Evolutionary conservation across 2,888 invertebrate species (phyloP).

Genomic region (Drosophila histrio): DNA sequence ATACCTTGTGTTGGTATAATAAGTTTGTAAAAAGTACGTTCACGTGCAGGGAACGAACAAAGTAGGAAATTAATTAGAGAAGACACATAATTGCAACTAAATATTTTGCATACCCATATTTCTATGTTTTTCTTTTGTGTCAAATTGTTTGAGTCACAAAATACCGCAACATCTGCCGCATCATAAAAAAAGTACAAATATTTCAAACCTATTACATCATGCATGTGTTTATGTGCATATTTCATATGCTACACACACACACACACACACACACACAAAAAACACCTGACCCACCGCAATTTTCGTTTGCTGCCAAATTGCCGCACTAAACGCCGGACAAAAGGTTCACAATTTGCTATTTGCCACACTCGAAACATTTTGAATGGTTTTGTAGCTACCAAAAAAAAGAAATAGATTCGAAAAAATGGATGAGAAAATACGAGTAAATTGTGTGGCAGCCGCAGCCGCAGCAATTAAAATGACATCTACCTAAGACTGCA

Average conservation of each 20-base stretch:
- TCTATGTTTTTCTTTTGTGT: not conserved
- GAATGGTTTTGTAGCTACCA: conserved; percentile 38
- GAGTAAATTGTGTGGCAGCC: conserved; percentile 22
- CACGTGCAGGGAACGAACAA: conserved; percentile 43
- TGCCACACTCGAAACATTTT: conserved; percentile 16
- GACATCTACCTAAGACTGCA: conserved; percentile 12
- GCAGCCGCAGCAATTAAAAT: conserved; percentile 55
- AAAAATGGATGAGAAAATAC: conserved; percentile 6
- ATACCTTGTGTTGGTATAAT: too few relatives aligned
- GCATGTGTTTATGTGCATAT: conserved; percentile 55
- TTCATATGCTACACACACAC: conserved; percentile 13
- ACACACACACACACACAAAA: conserved; percentile 2
- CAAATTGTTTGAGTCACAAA: not conserved
- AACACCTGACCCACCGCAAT: conserved; percentile 48
- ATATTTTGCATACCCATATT: conserved; percentile 3
- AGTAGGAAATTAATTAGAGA: conserved; percentile 40
- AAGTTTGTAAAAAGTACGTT: too few relatives aligned
- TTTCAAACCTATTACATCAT: conserved; percentile 40
- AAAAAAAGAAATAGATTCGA: not conserved
- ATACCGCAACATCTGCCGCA: conserved; percentile 32
- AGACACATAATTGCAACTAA: conserved; percentile 14
- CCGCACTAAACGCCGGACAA: conserved; percentile 47
- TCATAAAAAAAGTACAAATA: conserved; percentile 11
- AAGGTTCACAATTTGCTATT: conserved; percentile 35
- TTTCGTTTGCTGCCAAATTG: conserved; percentile 52